A percentile compares a stretch with the other conserved stretches of the same genome.
phyloP scores from a whole-genome alignment of 2,797 vertebrate genomes.

The Sitta carolinensis region DNA sequence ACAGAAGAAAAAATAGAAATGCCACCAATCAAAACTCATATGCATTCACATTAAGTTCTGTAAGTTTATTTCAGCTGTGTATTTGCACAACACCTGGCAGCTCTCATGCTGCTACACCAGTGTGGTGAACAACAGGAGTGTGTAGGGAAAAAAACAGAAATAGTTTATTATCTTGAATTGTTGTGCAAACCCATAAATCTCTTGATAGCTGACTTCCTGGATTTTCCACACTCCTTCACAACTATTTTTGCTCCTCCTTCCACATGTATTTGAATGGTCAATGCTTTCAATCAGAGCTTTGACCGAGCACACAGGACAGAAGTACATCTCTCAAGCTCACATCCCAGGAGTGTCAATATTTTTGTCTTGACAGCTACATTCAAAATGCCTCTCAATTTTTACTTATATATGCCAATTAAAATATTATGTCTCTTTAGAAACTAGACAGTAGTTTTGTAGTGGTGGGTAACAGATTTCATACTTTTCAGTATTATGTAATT shows the following conservation, averaged over 20 bases:
- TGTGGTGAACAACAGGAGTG: background rate
- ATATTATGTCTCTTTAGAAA: background rate
- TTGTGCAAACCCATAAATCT: background rate
- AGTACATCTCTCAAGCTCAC: background rate
- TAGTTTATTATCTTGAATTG: background rate
- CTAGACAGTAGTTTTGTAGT: too few relatives aligned
- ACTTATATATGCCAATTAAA: background rate
- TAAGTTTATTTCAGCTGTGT: background rate
- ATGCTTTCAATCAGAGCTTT: background rate
- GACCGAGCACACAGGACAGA: background rate
- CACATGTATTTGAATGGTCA: accelerated
- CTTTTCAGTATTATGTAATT: background rate
- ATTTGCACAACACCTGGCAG: background rate
- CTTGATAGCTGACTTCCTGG: background rate
- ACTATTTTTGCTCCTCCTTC: background rate
- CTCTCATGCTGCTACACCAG: background rate
- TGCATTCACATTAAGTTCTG: background rate
- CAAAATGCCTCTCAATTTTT: background rate
- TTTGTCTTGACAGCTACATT: background rate
- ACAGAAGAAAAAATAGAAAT: background rate
- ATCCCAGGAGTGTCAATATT: background rate
- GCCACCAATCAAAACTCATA: background rate
- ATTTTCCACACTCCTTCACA: background rate
- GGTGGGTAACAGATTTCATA: background rate
- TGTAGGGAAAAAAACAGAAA: accelerated